Conservation (phyloP, 1,140 invertebrate genomes). For the Drosophila teissieri region DNA sequence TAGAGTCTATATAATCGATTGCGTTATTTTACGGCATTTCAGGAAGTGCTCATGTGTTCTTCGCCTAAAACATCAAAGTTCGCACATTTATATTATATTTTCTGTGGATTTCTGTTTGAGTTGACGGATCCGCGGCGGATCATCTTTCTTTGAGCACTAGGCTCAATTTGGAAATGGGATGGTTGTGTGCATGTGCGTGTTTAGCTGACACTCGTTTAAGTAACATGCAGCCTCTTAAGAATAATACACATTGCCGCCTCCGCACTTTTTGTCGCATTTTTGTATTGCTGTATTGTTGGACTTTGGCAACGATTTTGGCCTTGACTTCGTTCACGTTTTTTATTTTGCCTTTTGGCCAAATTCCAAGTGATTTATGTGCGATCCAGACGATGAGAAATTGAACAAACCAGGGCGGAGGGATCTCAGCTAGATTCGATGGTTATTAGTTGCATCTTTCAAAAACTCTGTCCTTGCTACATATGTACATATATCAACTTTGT, state of each 20-base stretch:
- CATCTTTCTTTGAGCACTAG: not conserved
- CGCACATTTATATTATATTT: not conserved
- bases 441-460: not conserved
- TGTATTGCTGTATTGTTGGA: constrained; percentile 15
- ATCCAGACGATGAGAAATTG: constrained; percentile 4
- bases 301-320: constrained; percentile 39
- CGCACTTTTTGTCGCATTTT: constrained; percentile 34
- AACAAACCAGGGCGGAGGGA: not conserved
- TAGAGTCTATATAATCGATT: too few species aligned
- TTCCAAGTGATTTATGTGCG: constrained; percentile 69
- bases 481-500: not conserved
- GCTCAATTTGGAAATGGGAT: not conserved
- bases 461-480: not conserved
- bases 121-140: not conserved
- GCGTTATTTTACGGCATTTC: too few species aligned
- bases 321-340: constrained; percentile 38
- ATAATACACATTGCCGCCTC: constrained; percentile 6
- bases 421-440: constrained; percentile 9
- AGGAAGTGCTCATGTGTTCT: not conserved
- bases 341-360: constrained; percentile 33
- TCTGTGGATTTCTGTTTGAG: not conserved
- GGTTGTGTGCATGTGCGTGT: constrained; percentile 2
- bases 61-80: not conserved
- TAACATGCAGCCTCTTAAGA: not conserved
- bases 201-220: not conserved